Evolutionary conservation across 1,140 invertebrate species (phyloP).

Genomic region (Neodiprion fabricii): DNA sequence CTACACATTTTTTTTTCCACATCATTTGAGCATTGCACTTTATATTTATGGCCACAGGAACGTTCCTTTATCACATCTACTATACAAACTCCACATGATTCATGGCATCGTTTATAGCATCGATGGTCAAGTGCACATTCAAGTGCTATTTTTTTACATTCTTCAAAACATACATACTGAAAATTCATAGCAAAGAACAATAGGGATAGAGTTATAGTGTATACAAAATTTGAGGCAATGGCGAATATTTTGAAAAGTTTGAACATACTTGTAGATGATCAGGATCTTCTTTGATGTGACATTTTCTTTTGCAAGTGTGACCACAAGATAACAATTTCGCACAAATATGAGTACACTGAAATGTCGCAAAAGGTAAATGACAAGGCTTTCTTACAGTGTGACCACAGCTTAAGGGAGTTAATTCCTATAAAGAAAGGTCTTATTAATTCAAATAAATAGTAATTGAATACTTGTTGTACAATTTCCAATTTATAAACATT

Average conservation of each 20-base stretch:
- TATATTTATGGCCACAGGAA: constrained; percentile 53
- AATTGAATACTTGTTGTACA: too few relatives aligned
- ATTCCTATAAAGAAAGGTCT: not conserved
- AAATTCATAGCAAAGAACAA: constrained; percentile 12
- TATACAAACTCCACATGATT: constrained; percentile 61
- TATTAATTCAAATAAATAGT: too few relatives aligned
- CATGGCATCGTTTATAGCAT: constrained; percentile 59
- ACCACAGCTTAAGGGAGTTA: constrained; percentile 22
- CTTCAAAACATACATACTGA: constrained; percentile 33
- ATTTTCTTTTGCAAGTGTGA: constrained; percentile 31
- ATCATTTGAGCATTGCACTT: constrained; percentile 26
- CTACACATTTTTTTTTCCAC: constrained; percentile 20
- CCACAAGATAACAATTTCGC: constrained; percentile 31
- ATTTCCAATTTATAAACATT: too few relatives aligned
- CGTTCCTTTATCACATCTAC: constrained; percentile 56
- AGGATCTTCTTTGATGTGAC: constrained; percentile 31
- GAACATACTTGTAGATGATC: constrained; percentile 27
- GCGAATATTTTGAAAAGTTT: constrained; percentile 5
- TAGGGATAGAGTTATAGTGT: not conserved
- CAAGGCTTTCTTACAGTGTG: constrained; percentile 32
- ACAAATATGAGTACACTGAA: constrained; percentile 23
- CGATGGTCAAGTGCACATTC: constrained; percentile 44
- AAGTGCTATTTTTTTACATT: constrained; percentile 26
- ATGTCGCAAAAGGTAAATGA: constrained; percentile 2
- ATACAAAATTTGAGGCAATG: not conserved